phyloP scores from a whole-genome alignment of 2,888 invertebrate genomes.

The Mylabris sibirica region DNA sequence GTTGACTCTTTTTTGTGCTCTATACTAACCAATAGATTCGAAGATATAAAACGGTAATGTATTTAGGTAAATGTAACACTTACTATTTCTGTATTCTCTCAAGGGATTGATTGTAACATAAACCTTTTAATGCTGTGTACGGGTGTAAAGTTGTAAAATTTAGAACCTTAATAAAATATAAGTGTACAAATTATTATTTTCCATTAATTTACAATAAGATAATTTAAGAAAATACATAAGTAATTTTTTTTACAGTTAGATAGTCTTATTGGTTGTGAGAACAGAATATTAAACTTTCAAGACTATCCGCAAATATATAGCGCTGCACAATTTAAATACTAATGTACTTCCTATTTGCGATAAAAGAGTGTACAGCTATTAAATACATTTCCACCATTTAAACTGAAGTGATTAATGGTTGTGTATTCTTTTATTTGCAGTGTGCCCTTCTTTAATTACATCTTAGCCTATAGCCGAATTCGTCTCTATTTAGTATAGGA shows the following conservation, averaged over 20 bases:
- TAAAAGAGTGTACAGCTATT: conserved; percentile 48
- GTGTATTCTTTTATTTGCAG: conserved; percentile 42
- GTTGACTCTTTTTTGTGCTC: background rate
- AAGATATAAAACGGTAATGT: background rate
- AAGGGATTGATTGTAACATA: conserved; percentile 50
- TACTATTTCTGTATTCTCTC: conserved; percentile 49
- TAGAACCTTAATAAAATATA: conserved; percentile 43
- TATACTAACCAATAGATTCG: background rate
- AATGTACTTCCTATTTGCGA: conserved; percentile 51
- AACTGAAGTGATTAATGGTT: conserved; percentile 48
- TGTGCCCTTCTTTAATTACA: conserved; percentile 45
- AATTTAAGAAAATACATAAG: background rate
- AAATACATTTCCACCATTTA: conserved; percentile 46
- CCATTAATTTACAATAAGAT: background rate
- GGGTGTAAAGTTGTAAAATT: conserved; percentile 50
- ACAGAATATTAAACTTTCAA: background rate
- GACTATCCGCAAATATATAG: conserved; percentile 48
- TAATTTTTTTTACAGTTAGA: background rate
- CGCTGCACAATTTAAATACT: conserved; percentile 52
- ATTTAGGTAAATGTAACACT: conserved; percentile 47
- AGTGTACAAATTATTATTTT: conserved; percentile 43
- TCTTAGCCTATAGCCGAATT: background rate
- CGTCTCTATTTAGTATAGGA: background rate
- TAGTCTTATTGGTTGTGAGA: background rate
- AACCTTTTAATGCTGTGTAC: conserved; percentile 50